phyloP scores from a whole-genome alignment of 2,113 vertebrate species.

The Pterocles gutturalis region DNA sequence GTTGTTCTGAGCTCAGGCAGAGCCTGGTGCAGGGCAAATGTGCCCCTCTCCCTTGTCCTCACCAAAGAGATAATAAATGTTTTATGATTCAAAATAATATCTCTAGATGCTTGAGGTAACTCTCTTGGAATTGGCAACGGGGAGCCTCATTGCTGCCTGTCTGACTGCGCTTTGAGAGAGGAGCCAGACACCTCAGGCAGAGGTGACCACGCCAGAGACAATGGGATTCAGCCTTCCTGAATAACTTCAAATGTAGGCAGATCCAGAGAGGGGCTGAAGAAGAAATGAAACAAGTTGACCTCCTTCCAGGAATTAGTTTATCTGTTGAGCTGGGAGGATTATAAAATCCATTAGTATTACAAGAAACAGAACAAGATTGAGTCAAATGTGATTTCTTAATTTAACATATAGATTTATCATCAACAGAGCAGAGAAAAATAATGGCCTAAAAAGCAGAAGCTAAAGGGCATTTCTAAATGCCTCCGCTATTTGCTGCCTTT shows the following conservation, averaged over 20 bases:
- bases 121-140: accelerated
- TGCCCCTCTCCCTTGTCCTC: not conserved
- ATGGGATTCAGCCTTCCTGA: not conserved
- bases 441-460: not conserved
- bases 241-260: not conserved
- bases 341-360: not conserved
- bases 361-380: not conserved
- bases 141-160: not conserved
- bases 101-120: not conserved
- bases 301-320: not conserved
- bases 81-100: not conserved
- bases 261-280: not conserved
- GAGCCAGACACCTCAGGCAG: not conserved
- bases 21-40: not conserved
- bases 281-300: not conserved
- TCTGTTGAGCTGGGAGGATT: not conserved
- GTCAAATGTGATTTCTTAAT: conserved; percentile 29
- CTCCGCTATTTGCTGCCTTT: conserved; percentile 16
- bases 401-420: not conserved
- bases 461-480: not conserved
- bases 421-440: not conserved
- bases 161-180: not conserved
- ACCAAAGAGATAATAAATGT: not conserved
- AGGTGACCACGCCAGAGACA: not conserved
- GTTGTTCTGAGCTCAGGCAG: not conserved